Evolutionary conservation across 30 jellyfish, hydroid and myxozoan genomes (phyloP), one percentile per base, ranked within the genome.

Genomic region (Pelagia noctiluca): DNA sequence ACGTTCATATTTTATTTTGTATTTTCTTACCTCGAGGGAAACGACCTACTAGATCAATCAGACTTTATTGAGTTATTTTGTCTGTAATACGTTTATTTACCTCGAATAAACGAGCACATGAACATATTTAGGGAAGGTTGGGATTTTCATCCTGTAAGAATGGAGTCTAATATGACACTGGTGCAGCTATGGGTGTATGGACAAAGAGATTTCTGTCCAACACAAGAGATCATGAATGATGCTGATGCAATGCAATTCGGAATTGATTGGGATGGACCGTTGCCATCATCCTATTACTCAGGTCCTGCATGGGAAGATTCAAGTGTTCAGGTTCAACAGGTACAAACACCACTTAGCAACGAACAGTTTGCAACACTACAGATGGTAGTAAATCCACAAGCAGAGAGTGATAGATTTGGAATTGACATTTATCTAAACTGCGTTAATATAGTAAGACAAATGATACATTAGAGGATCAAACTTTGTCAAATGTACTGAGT

Each of bases 141-240:
- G 75, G 35, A 71, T 71, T 16, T 12, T 22, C 84, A 72, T 72
- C 85, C 85, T 24, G 24, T 72, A 28, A 72, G 85, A 2, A 29
- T 36, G 33, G 74, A 42, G 24, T 25, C 30, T 22, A 72, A 72
- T 24, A 72, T 72, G 77, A 35, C 85, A 13, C 85, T 78, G 23
- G 38, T 18, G 30, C 85, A 72, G 73, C 74, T 72, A 60, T 72
- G 85, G 85, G 36, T 67, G 36, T 34, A 26, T 67, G 80, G 80
- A 0, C 57, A 42, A 16, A 42, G 57, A 42, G 57, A 42, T 42
- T 42, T 42, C 57, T 42, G 57, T 42, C 57, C 57, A 42, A 42
- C 57, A 42, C 57, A 42, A 42, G 57, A 42, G 57, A 42, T 42
- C 57, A 42, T 42, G 57, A 16, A 42, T 42, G 57, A 42, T 42